These are phyloP conservation scores for Cephus pygmeus DNA, from an alignment of 2,888 invertebrate genomes.

Conservation along the genomic window DNA sequence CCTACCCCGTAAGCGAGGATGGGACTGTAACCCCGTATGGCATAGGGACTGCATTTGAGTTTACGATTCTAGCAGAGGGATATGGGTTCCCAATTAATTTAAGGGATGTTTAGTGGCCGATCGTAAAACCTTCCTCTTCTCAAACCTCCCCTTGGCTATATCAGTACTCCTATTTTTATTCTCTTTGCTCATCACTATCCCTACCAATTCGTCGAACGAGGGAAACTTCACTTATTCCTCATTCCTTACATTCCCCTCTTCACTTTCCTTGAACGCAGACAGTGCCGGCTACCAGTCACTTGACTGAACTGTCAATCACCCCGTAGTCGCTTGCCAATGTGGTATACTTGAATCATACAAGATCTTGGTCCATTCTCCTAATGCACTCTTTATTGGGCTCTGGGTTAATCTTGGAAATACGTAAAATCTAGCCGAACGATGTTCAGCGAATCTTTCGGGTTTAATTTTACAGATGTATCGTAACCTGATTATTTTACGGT, in stretches of 20 bases:
- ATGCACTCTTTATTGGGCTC: no score
- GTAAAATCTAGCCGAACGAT: neutral
- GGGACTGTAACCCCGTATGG: neutral
- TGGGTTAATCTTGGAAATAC: neutral
- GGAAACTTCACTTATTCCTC: neutral
- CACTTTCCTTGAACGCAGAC: neutral
- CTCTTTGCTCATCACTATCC: neutral
- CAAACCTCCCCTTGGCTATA: neutral
- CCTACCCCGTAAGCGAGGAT: neutral
- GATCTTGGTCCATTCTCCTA: neutral
- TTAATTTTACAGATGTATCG: neutral
- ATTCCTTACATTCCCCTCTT: neutral
- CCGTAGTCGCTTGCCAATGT: neutral
- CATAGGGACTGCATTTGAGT: neutral
- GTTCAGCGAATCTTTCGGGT: neutral
- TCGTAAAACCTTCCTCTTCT: conserved; percentile 37
- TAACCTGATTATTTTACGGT: neutral
- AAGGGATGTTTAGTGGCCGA: conserved; percentile 43
- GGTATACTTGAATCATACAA: neutral
- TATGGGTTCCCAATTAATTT: conserved; percentile 50
- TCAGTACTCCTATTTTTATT: neutral
- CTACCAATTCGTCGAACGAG: neutral
- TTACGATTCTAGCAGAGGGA: conserved; percentile 4
- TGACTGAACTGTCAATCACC: neutral
- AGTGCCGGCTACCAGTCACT: neutral